Evolutionary conservation across 2,888 invertebrate genomes (phyloP), one percentile per base, ranked within the genome.

Genomic region (Caenorhabditis sulstoni): DNA sequence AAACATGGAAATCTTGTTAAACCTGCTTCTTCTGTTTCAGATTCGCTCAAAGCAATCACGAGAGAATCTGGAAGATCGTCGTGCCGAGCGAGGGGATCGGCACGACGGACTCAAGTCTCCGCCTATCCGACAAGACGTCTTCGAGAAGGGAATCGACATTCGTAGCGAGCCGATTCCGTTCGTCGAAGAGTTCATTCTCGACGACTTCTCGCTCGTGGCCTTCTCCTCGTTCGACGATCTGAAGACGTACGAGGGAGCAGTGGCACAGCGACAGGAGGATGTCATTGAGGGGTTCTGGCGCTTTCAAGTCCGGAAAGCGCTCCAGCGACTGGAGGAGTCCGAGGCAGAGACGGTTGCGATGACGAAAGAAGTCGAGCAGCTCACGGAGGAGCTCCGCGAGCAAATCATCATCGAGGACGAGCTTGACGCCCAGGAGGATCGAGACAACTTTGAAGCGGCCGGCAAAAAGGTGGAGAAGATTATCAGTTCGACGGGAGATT

Each of bases 81-180:
- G 23, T 3, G 14, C 1, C 2, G 41, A 37, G 18, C 11, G 44
- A 0, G 65, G 39, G 9, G 14, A 50, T n/a, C 57, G 59, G 1
- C 18, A 16, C 0, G 14, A 9, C 4, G 52, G 52, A 14, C 58
- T 65, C 37, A 50, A 66, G 20, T 52, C 65, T 0, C 49, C 73
- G 0, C 64, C 70, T 0, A 57, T 20, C 1, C 14, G 78, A 45
- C 18, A 45, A 5, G 73, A 79, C 49, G 52, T 20, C 1, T 74
- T 79, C 20, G 79, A 79, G 29, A 79, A 74, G 45, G 79, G 74
- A 52, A 35, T 68, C 18, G 68, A 74, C 57, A n/a, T 68, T 9
- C 29, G 58, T 18, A 29, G 64, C 3, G 39, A 58, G 53, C 79
- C 79, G 29, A 68, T 79, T 58, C 79, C 79, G 8, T 79, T 79